These are phyloP conservation scores for Myrmophylax atrothorax DNA, from an alignment of 2,113 vertebrate species.

Conservation along the genomic window DNA sequence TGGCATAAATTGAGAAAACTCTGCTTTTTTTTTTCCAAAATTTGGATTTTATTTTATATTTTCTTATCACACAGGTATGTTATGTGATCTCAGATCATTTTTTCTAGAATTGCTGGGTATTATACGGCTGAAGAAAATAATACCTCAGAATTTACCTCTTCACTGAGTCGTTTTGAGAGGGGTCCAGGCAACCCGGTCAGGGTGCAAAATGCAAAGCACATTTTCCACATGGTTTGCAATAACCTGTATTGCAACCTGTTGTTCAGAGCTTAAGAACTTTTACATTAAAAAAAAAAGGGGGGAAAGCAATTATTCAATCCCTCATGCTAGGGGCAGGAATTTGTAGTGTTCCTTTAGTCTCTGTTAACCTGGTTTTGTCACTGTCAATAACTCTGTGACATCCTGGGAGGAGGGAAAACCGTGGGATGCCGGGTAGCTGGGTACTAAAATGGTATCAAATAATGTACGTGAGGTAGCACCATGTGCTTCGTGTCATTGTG, in stretches of 20 bases:
- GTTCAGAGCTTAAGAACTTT: not conserved
- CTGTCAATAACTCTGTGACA: slow-evolving; percentile 6
- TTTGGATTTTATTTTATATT: too few relatives aligned
- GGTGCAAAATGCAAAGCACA: accelerated
- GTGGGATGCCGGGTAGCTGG: not conserved
- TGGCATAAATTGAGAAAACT: not conserved
- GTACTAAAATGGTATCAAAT: not conserved
- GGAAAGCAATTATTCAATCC: not conserved
- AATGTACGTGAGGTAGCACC: not conserved
- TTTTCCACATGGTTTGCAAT: not conserved
- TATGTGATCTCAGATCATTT: not conserved
- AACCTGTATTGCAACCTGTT: not conserved
- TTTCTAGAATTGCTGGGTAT: accelerated
- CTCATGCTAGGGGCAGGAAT: not conserved
- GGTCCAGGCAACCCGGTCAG: not conserved
- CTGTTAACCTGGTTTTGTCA: slow-evolving; percentile 54
- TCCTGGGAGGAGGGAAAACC: not conserved
- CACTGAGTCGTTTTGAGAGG: not conserved
- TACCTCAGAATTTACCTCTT: not conserved
- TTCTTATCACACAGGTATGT: accelerated
- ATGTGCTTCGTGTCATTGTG: not conserved
- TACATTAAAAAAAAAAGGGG: accelerated
- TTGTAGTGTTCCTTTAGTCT: not conserved
- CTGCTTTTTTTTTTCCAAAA: not conserved
- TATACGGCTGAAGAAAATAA: not conserved